Base-by-base conservation (phyloP, 2,888 invertebrate species). In the Poecilobothrus nobilitatus region DNA sequence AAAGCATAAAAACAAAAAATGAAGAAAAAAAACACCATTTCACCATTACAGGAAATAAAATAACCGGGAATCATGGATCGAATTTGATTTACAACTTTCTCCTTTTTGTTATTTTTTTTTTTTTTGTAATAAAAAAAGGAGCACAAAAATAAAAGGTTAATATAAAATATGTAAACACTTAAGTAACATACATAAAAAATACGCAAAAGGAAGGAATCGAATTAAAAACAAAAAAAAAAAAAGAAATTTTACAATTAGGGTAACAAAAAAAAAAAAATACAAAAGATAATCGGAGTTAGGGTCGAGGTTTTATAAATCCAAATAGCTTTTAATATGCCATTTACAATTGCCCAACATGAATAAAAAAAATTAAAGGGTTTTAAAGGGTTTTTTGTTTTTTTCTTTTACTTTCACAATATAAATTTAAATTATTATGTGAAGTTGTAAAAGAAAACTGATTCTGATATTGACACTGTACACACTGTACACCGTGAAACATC, bases 261-360 rank as follows among this genome's bases (percentile, higher is more conserved):
- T 53, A 15, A 53, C 7, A 15, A n/a, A 41, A 53, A 53, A 15
- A n/a, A 41, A 41, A 41, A 41, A 41, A 41, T 12, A 41, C n/a
- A n/a, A 8, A 53, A 18, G 53, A 53, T 53, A 53, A 27, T 27
- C 27, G 27, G 27, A 5, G 27, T 27, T 27, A 27, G 27, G 27
- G 27, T 27, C 27, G 27, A 27, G 27, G 27, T 27, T 53, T 18
- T 18, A 53, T 53, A 53, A 53, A 37, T 27, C 53, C 53, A 53
- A 53, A 53, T 53, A 53, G 18, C 53, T 53, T 53, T 53, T 53
- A 53, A 53, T 53, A 53, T 53, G 53, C 53, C 53, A 53, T 53
- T 53, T 53, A 53, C 53, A 53, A 53, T 53, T 53, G 53, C n/a
- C n/a, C 12, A 53, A 18, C 27, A 27, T 27, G 37, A 7, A 37